Percentiles rank a stretch among this genome's conserved stretches.
Evolutionary conservation across 2,888 invertebrate genomes (phyloP).

Genomic region (Omphaloscelis lunosa): DNA sequence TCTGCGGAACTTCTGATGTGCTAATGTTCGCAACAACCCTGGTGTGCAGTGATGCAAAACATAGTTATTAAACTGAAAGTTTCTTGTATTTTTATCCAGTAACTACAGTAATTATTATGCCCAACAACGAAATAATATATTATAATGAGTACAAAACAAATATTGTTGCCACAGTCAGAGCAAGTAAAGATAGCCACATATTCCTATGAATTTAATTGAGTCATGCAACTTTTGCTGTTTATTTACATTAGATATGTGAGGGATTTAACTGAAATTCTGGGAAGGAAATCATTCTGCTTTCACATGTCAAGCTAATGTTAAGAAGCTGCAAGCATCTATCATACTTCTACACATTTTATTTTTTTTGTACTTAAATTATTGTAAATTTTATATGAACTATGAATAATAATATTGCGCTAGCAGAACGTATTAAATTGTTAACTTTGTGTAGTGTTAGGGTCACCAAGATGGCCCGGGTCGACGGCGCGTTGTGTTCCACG

Average conservation of each 20-base stretch:
- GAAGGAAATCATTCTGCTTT: constrained; percentile 29
- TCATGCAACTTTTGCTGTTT: constrained; percentile 18
- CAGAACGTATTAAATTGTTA: no score
- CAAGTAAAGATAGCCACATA: constrained; percentile 21
- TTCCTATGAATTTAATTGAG: constrained; percentile 26
- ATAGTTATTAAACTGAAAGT: not conserved
- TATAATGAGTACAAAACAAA: constrained; percentile 30
- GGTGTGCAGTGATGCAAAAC: no score
- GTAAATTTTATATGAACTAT: no score
- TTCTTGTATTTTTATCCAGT: not conserved
- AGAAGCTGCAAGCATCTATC: not conserved
- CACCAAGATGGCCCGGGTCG: no score
- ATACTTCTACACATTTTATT: not conserved
- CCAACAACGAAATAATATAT: constrained; percentile 14
- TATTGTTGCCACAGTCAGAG: constrained; percentile 32
- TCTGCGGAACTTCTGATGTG: no score
- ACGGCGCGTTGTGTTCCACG: no score
- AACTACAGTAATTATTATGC: not conserved
- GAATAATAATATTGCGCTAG: no score
- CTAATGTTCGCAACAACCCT: no score
- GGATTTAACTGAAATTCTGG: constrained; percentile 14
- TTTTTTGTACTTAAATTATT: no score
- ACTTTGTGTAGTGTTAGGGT: no score
- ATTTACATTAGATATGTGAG: not conserved
- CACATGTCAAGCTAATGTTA: constrained; percentile 1